phyloP scores from a whole-genome alignment of 2,113 vertebrate species.

The Tragelaphus imberbis region DNA sequence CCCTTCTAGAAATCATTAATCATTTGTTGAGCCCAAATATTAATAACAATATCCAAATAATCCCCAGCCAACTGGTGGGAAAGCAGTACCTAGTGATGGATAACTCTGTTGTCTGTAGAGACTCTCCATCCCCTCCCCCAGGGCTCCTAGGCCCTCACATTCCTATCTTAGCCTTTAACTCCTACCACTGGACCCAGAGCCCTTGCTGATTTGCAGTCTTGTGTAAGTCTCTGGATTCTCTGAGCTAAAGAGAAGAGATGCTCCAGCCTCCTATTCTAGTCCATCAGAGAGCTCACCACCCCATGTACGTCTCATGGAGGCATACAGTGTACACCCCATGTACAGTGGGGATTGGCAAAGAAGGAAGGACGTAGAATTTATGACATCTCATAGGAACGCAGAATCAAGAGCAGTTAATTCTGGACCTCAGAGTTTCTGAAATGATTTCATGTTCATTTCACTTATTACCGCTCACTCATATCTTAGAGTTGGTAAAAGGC shows the following conservation, averaged over 20 bases:
- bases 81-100: background rate
- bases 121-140: too few relatives aligned
- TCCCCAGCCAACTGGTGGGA: background rate
- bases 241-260: background rate
- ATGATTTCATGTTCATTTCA: background rate
- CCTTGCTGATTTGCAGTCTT: background rate
- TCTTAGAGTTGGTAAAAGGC: background rate
- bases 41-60: background rate
- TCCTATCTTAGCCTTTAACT: background rate
- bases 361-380: fast-evolving
- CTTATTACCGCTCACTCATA: background rate
- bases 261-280: fast-evolving
- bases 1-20: background rate
- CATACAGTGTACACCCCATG: background rate
- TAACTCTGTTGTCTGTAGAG: background rate
- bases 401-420: background rate
- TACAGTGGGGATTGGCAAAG: background rate
- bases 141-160: background rate
- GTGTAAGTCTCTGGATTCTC: background rate
- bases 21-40: background rate
- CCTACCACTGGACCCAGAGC: too few relatives aligned
- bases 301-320: fast-evolving
- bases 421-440: background rate
- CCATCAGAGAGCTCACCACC: background rate
- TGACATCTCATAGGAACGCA: background rate